Percentiles rank a stretch among this genome's conserved stretches.
phyloP scores from a whole-genome alignment of 1,140 invertebrate species.

The Metopolophium dirhodum region DNA sequence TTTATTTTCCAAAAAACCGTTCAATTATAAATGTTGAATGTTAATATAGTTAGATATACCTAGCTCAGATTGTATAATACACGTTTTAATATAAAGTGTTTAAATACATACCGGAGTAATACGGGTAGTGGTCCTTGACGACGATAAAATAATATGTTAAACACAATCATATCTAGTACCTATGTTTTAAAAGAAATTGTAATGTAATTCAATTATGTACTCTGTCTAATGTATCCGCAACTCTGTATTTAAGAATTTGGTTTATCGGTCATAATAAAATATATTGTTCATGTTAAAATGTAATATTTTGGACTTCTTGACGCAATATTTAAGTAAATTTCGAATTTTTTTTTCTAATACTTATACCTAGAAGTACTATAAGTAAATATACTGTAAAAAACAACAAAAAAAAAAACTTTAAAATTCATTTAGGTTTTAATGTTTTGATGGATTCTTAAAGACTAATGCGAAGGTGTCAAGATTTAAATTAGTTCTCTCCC shows the following conservation, averaged over 20 bases:
- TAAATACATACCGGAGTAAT: background rate
- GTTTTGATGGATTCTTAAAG: no score
- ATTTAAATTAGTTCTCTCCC: background rate
- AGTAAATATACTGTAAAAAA: no score
- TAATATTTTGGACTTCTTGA: no score
- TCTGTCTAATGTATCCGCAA: background rate
- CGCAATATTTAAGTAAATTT: no score
- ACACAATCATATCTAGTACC: background rate
- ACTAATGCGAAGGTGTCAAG: background rate
- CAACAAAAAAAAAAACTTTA: no score
- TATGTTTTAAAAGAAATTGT: background rate
- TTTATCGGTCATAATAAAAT: background rate
- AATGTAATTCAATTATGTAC: background rate
- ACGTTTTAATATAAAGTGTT: background rate
- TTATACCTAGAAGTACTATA: no score
- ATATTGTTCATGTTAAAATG: no score
- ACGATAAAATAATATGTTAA: background rate
- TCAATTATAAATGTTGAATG: background rate
- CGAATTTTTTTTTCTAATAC: no score
- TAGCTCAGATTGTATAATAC: no score
- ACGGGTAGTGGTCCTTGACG: rapidly evolving
- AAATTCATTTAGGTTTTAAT: no score
- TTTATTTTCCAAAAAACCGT: background rate
- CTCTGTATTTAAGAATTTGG: background rate
- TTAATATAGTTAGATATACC: background rate